Base-by-base conservation (phyloP, 2,113 vertebrate genomes). In the Tauraco erythrolophus region DNA sequence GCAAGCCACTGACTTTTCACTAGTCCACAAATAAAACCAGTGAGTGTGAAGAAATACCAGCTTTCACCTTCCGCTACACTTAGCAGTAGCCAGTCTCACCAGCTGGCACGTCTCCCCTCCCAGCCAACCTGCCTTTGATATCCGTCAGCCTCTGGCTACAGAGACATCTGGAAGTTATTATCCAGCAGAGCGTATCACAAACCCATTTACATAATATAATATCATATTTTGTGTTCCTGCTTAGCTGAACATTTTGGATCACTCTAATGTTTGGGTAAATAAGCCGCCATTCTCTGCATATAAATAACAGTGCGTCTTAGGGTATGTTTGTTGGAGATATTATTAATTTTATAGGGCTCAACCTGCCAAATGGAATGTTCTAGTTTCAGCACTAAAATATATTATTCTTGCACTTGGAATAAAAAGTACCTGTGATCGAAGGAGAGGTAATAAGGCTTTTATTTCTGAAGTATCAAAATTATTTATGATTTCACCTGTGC, bases 101-200 rank as follows among this genome's bases (percentile, higher is more conserved):
- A 98, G 98, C 98, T 98, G 98, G 98, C 97, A 53, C 50, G 88
- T 88, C 88, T 95, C 79, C 81, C 96, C 97, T 98, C 93, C 93
- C 92, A 96, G 98, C 97, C 97, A 97, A 97, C 96, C 96, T 88
- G 95, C 93, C 98, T 98, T 96, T 98, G 98, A 98, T 95, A 97
- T 98, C 96, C 95, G 85, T 98, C 98, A 96, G 97, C 97, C 97
- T 88, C 96, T 92, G 95, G 98, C 98, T 98, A 98, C 96, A 88
- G 94, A 98, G 97, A 98, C 98, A 98, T 98, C 98, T 98, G 98
- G 92, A 98, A 97, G 97, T 98, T 98, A 98, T 98, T 98, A 98
- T 97, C 96, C 97, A 98, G 95, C 97, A 97, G 97, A 98, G 98
- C 94, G 89, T 96, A 83, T 95, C 97, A 87, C 97, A 97, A 98